A percentile compares a stretch with the other conserved stretches of the same genome.
Evolutionary conservation across 1,140 invertebrate genomes (phyloP).

Genomic region (Musca domestica): DNA sequence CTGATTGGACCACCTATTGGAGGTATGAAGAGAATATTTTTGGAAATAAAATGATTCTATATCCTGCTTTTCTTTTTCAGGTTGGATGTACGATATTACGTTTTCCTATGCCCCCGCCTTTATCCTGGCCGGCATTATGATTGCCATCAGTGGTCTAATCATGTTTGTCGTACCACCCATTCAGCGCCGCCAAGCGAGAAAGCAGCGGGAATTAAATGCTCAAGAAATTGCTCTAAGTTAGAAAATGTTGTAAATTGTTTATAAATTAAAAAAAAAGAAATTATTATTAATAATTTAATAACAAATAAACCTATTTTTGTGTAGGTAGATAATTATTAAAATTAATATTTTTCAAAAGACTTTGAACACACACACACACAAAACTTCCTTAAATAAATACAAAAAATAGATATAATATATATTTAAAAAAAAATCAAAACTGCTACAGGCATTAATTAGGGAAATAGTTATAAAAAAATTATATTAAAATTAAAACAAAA

Average conservation of each 20-base stretch:
- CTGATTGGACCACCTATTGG: slow-evolving; percentile 84
- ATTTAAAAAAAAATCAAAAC: slow-evolving; percentile 8
- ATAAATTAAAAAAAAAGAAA: neutral
- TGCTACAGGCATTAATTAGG: slow-evolving; percentile 24
- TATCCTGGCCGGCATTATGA: slow-evolving; percentile 75
- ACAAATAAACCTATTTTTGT: too few relatives aligned
- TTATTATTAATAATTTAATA: neutral
- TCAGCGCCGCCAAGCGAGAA: slow-evolving; percentile 56
- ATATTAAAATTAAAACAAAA: neutral
- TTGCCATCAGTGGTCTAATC: slow-evolving; percentile 83
- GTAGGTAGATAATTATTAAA: neutral
- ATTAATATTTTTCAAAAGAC: neutral
- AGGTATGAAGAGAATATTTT: slow-evolving; percentile 61
- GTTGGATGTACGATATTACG: slow-evolving; percentile 74
- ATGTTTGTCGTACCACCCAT: slow-evolving; percentile 83
- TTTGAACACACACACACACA: slow-evolving; percentile 5
- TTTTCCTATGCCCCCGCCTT: slow-evolving; percentile 83
- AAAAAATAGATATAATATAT: neutral
- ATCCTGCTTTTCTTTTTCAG: slow-evolving; percentile 57
- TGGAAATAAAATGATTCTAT: neutral
- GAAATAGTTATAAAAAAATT: slow-evolving; percentile 8
- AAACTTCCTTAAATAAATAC: slow-evolving; percentile 17
- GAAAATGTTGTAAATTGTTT: slow-evolving; percentile 19
- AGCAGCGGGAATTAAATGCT: slow-evolving; percentile 29
- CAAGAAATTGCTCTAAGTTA: slow-evolving; percentile 45